Base-by-base conservation (phyloP, 1,140 invertebrate genomes). In the Drosophila nannoptera region DNA sequence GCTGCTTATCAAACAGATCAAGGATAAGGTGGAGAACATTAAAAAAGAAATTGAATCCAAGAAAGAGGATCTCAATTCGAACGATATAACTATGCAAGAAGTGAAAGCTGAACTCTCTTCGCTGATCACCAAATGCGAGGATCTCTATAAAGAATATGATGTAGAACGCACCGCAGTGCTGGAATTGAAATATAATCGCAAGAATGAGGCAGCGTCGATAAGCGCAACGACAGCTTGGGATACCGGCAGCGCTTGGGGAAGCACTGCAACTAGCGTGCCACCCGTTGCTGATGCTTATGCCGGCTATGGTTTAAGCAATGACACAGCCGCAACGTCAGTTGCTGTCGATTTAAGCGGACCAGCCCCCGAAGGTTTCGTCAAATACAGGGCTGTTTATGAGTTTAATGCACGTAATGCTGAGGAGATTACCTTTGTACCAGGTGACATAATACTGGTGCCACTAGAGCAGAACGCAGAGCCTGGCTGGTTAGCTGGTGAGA, bases 401-500 rank as follows among this genome's bases (percentile, higher is more conserved):
- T 99, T 99, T 91, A 94, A 94, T 49, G 96, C 97, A 0, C 91
- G 97, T 66, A 98, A 97, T 88, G 91, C 92, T 7, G 98, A 99
- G 90, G 98, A 99, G 90, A 93, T 99, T 29, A 96, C 95, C 22
- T 95, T 99, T 72, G 94, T 96, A 90, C 96, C 97, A 38, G 98
- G 97, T 5, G 98, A 99, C 90, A 93, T 98, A 87, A 96, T 99
- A 75, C 91, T 94, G 90, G 96, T 98, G 22, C 94, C 96, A 31
- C 90, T 94, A 32, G 94, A 95, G 61, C 95, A 97, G 90, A 94
- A 94, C 78, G 95, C 95, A 1, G 98, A 99, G 88, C 97, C 97
- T 7, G 98, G 98, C n/a, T 99, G 98, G 98, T 91, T 97, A 71
- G 96, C 96, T 71, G 98, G 98, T 4, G 95, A 97, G 87, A 93